phyloP scores from a whole-genome alignment of 2,797 vertebrate species.

The Acridotheres tristis region DNA sequence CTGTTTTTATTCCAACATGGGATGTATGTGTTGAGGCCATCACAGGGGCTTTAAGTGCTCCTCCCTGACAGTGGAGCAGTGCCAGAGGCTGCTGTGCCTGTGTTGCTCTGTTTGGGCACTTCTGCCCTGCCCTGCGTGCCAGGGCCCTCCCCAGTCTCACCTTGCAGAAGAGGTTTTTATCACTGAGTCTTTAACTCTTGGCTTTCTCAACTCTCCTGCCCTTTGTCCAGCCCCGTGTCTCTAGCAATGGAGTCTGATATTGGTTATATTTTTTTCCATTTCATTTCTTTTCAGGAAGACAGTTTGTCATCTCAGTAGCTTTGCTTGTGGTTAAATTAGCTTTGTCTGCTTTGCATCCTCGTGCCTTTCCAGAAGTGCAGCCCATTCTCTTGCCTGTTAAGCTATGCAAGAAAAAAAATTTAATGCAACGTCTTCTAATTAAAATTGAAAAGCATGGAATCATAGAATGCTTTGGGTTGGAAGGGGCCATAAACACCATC shows the following conservation, averaged over 20 bases:
- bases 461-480: neutral
- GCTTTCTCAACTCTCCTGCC: neutral
- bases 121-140: neutral
- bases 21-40: neutral
- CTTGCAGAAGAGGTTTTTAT: neutral
- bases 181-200: neutral
- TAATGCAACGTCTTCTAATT: neutral
- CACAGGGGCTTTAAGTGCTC: neutral
- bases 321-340: neutral
- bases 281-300: neutral
- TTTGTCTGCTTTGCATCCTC: neutral
- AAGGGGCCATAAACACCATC: neutral
- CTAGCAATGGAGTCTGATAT: neutral
- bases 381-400: neutral
- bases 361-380: neutral
- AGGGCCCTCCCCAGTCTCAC: neutral
- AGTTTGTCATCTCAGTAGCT: neutral
- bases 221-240: neutral
- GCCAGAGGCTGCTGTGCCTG: neutral
- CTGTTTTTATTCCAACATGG: neutral
- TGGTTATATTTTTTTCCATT: neutral
- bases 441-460: neutral
- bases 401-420: neutral
- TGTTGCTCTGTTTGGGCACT: accelerated
- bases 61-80: accelerated